Percentiles rank a stretch among this genome's conserved stretches.
These are phyloP conservation scores for Plutella xylostella DNA, from an alignment of 2,888 invertebrate genomes.

Conservation along the genomic window DNA sequence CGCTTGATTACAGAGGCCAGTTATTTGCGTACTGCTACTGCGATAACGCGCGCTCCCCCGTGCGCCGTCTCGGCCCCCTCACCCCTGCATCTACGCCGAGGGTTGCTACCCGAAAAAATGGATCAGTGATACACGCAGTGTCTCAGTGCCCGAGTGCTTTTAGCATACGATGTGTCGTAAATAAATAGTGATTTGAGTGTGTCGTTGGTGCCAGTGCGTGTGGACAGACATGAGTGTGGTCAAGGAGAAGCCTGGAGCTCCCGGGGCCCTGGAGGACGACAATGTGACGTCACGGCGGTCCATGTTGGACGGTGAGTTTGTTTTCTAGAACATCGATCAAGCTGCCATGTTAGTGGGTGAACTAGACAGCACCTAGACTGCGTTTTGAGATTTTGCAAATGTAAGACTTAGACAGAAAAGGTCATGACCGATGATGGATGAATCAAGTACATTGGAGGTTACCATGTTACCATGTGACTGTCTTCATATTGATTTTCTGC, in stretches of 20 bases:
- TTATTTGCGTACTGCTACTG: conserved; percentile 51
- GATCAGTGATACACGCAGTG: conserved; percentile 25
- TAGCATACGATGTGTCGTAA: too few species aligned
- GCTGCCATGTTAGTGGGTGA: too few species aligned
- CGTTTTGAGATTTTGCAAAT: too few species aligned
- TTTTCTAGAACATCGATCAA: too few species aligned
- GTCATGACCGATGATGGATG: too few species aligned
- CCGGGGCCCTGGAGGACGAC: conserved; percentile 52
- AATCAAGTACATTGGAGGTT: too few species aligned
- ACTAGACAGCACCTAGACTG: too few species aligned
- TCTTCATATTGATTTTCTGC: too few species aligned
- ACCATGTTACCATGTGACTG: too few species aligned
- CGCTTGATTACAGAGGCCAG: conserved; percentile 44
- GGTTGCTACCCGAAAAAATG: conserved; percentile 5
- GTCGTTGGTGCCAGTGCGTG: conserved; percentile 26
- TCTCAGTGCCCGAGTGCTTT: too few species aligned
- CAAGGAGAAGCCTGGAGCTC: conserved; percentile 36
- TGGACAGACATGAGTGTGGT: conserved; percentile 40
- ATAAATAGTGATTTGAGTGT: conserved; percentile 16
- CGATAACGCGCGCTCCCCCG: conserved; percentile 34
- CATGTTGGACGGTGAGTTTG: conserved; percentile 63
- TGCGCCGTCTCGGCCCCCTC: conserved; percentile 16
- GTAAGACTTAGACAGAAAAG: too few species aligned
- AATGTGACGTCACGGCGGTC: conserved; percentile 46
- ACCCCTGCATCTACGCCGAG: conserved; percentile 28